A percentile compares a stretch with the other conserved stretches of the same genome.
These are phyloP conservation scores for Apamea crenata DNA, from an alignment of 2,888 invertebrate species.

Conservation along the genomic window DNA sequence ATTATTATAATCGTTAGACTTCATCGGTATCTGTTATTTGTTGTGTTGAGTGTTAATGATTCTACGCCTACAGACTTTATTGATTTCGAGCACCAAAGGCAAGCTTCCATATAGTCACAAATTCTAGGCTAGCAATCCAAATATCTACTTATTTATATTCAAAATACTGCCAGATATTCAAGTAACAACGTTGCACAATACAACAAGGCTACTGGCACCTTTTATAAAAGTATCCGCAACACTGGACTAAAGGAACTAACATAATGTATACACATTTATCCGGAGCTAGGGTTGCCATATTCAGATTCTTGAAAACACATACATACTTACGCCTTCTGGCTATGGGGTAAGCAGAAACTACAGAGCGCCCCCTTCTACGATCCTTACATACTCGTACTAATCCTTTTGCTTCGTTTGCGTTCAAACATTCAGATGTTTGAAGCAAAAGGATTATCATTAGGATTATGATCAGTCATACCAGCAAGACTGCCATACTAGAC, in stretches of 20 bases:
- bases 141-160: background rate
- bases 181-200: background rate
- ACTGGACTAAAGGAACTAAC: conserved; percentile 34
- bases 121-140: conserved; percentile 2
- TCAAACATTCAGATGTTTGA: no score
- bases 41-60: background rate
- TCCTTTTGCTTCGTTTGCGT: no score
- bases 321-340: no score
- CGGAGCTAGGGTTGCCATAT: background rate
- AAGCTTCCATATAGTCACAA: background rate
- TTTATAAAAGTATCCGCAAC: conserved; percentile 22
- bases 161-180: background rate
- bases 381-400: no score
- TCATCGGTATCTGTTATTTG: background rate
- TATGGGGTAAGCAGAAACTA: no score
- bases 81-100: conserved; percentile 1
- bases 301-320: background rate
- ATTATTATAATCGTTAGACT: background rate
- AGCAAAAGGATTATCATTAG: no score
- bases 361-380: no score
- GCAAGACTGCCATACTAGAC: no score
- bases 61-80: background rate
- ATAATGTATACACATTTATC: conserved; percentile 48
- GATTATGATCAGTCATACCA: no score
- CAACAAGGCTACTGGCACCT: conserved; percentile 3